phyloP scores from a whole-genome alignment of 2,113 vertebrate species.

The Rhadina sibilatrix region DNA sequence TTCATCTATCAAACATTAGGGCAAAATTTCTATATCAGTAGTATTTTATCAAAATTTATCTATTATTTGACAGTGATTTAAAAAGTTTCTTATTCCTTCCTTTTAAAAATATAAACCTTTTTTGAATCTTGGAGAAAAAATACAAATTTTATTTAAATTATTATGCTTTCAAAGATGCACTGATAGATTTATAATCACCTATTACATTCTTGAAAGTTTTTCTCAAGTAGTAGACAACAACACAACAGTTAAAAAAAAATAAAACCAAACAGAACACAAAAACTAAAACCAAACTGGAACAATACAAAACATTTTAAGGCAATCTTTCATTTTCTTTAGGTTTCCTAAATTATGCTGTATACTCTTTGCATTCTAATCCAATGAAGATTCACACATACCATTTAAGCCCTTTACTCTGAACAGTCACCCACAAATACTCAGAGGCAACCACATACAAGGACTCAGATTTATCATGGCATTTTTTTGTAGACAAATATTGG shows the following conservation, averaged over 20 bases:
- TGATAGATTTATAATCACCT: neutral
- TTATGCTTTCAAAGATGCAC: neutral
- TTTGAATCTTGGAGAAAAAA: neutral
- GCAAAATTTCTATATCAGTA: neutral
- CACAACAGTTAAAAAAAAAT: neutral
- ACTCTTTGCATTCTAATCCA: neutral
- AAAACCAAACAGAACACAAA: neutral
- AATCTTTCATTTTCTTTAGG: neutral
- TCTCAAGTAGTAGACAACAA: neutral
- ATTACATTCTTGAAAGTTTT: neutral
- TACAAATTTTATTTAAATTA: neutral
- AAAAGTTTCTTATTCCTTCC: neutral
- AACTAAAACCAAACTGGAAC: fast-evolving
- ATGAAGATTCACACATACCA: fast-evolving
- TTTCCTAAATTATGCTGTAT: neutral
- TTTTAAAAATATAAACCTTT: neutral
- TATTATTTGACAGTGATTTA: neutral
- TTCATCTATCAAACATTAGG: fast-evolving
- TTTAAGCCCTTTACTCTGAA: neutral
- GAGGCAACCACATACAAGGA: neutral
- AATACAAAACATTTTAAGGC: neutral
- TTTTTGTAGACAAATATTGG: neutral
- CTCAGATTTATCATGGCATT: neutral
- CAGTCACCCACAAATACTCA: neutral
- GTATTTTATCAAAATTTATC: neutral